phyloP scores from a whole-genome alignment of 2,113 vertebrate genomes.

The Atrichornis clamosus region DNA sequence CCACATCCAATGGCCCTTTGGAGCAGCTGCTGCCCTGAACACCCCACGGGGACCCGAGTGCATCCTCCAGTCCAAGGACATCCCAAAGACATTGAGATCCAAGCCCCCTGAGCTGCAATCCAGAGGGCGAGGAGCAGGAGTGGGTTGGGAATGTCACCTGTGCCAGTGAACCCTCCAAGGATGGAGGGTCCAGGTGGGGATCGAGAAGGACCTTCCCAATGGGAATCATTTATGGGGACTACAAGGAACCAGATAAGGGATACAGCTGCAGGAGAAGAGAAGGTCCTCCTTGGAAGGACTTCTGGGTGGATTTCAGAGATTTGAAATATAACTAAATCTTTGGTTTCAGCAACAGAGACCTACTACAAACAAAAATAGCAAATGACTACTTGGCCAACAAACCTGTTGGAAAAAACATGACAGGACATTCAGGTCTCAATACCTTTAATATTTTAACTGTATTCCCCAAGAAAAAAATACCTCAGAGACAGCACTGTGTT shows the following conservation, averaged over 20 bases:
- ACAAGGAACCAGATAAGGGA: neutral
- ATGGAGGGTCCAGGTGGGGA: fast-evolving
- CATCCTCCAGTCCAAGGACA: neutral
- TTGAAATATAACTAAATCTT: neutral
- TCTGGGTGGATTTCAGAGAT: neutral
- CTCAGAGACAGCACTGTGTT: neutral
- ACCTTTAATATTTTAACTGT: neutral
- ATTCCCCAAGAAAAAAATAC: neutral
- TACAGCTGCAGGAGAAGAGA: neutral
- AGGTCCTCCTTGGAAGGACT: neutral
- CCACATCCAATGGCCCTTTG: fast-evolving
- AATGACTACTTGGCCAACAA: neutral
- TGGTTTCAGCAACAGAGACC: neutral
- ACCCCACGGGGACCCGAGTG: fast-evolving
- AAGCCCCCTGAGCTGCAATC: neutral
- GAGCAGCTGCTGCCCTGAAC: neutral
- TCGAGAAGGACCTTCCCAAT: fast-evolving
- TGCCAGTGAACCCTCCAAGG: fast-evolving
- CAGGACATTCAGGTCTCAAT: neutral
- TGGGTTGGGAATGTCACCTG: neutral
- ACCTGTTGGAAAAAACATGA: neutral
- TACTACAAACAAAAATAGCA: neutral
- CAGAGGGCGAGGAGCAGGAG: neutral
- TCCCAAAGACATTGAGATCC: fast-evolving
- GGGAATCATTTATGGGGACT: neutral